These are phyloP conservation scores for Liposcelis brunnea DNA, from an alignment of 2,888 invertebrate species.

Conservation along the genomic window DNA sequence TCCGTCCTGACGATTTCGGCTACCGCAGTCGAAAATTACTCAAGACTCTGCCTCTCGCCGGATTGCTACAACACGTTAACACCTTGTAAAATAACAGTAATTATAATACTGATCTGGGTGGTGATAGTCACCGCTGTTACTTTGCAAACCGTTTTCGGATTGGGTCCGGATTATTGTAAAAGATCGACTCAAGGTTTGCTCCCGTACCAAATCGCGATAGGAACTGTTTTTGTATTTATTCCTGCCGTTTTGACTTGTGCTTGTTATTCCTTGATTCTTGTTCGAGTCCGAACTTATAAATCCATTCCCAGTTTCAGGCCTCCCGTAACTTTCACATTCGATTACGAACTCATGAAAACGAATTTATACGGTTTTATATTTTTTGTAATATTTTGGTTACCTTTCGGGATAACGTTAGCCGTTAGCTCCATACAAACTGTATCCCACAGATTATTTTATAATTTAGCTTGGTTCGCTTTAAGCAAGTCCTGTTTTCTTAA, in stretches of 20 bases:
- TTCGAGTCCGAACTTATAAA: conserved; percentile 33
- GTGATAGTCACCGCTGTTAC: conserved; percentile 36
- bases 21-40: conserved; percentile 48
- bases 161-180: conserved; percentile 51
- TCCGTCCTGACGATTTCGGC: conserved; percentile 42
- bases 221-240: conserved; percentile 37
- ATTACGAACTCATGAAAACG: conserved; percentile 40
- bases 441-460: conserved; percentile 40
- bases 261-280: conserved; percentile 32
- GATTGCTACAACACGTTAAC: conserved; percentile 33
- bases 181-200: conserved; percentile 27
- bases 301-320: conserved; percentile 41
- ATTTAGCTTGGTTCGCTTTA: conserved; percentile 49
- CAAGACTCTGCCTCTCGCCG: conserved; percentile 38
- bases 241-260: conserved; percentile 38
- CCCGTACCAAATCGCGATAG: conserved; percentile 37
- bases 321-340: conserved; percentile 41
- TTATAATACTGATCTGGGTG: conserved; percentile 38
- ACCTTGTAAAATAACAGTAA: conserved; percentile 31
- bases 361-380: conserved; percentile 46
- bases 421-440: conserved; percentile 33
- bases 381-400: conserved; percentile 45
- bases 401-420: conserved; percentile 43
- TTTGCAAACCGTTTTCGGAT: conserved; percentile 38
- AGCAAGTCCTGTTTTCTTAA: conserved; percentile 50